Evolutionary conservation across 2,888 invertebrate species (phyloP), one percentile per base, ranked within the genome.

Genomic region (Leptopilina syphax): DNA sequence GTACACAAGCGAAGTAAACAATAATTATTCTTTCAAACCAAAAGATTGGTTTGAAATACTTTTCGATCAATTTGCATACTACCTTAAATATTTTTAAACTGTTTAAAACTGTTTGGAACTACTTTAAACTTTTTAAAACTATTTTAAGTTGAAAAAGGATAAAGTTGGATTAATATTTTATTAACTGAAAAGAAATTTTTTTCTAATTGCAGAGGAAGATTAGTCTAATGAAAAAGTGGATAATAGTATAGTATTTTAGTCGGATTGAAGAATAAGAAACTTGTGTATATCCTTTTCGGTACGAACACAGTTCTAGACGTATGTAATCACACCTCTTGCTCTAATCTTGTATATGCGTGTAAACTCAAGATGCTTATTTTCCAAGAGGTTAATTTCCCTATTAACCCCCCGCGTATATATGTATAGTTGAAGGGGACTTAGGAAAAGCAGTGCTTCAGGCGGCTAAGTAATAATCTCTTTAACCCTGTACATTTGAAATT

Each of bases 311-410:
- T 44, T 18, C 68, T 9, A 68, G 68, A 47, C 47, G 68, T 47
- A 44, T 68, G 68, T 68, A 68, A 68, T 47, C 9, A 47, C 47
- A 47, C 47, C 47, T 9, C 47, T 34, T 34, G 34, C 34, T 34
- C 47, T 7, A 47, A 47, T 47, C 47, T 5, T 47, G 47, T 50
- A 50, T 50, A 50, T 50, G 68, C 68, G 68, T 68, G 68, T 68
- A 68, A 68, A 47, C 68, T 47, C 50, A 68, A 68, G 68, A 68
- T 68, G 50, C 50, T 68, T 50, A 68, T 68, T 68, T 68, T 68
- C 68, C 68, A 47, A 68, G 50, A 68, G 47, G 68, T 68, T 68
- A 68, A 68, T 68, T 68, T 47, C 24, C 47, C 68, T 24, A 50
- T 66, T 68, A 68, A 68, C 18, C 68, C 68, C 50, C 50, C 12